phyloP scores from a whole-genome alignment of 2,888 invertebrate genomes.

The Caenorhabditis sinica region DNA sequence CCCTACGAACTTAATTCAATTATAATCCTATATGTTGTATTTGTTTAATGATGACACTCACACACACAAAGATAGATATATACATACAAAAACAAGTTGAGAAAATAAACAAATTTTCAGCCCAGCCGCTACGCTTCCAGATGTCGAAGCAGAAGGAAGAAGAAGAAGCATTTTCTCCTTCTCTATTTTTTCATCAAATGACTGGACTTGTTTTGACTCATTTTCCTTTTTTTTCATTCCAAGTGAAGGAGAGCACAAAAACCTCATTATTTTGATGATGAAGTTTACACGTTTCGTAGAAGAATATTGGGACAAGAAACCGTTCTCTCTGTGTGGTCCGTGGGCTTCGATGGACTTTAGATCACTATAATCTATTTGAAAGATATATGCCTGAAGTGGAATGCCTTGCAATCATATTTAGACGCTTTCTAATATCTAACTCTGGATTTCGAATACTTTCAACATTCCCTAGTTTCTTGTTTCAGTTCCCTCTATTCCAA shows the following conservation, averaged over 20 bases:
- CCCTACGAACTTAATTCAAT: slow-evolving; percentile 14
- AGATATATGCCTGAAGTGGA: too few relatives aligned
- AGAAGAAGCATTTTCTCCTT: slow-evolving; percentile 4
- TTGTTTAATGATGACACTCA: slow-evolving; percentile 37
- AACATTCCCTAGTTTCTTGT: not conserved
- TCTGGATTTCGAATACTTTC: too few relatives aligned
- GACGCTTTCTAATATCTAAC: too few relatives aligned
- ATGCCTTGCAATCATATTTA: too few relatives aligned
- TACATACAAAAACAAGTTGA: slow-evolving; percentile 19
- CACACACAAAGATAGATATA: slow-evolving; percentile 12
- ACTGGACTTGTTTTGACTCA: slow-evolving; percentile 61
- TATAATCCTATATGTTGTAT: slow-evolving; percentile 19
- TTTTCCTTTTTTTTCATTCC: slow-evolving; percentile 22
- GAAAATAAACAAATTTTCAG: slow-evolving; percentile 49
- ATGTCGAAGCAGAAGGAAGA: slow-evolving; percentile 11
- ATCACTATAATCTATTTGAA: too few relatives aligned
- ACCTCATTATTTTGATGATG: slow-evolving; percentile 51
- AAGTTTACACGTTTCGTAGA: slow-evolving; percentile 8
- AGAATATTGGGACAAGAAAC: not conserved
- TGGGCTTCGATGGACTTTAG: too few relatives aligned
- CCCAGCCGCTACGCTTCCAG: slow-evolving; percentile 26
- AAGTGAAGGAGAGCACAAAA: slow-evolving; percentile 20
- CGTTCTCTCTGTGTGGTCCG: too few relatives aligned
- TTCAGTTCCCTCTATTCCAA: not conserved
- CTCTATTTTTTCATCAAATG: slow-evolving; percentile 52